Base-by-base conservation (phyloP, 2,888 invertebrate genomes). In the Ophioninae sp. region DNA sequence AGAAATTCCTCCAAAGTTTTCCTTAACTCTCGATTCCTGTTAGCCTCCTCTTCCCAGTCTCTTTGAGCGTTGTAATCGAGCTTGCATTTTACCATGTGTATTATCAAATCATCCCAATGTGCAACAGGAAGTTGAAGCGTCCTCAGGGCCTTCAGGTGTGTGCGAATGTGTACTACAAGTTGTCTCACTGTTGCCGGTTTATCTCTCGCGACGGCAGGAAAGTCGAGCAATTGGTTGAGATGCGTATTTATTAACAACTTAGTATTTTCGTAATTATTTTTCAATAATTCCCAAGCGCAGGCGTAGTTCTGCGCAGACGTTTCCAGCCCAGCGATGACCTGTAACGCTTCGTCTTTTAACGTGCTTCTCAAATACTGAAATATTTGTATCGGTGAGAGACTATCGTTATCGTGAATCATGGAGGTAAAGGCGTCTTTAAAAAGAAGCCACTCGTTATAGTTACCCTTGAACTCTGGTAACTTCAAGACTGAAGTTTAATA, bases 51-150 rank as follows among this genome's bases (percentile, higher is more conserved):
- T 67, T 88, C 86, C 87, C 87, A 88, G 10, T 87, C 86, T 9
- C 81, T 84, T 39, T 81, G 74, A 2, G 87, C 85, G 10, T 61
- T 20, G 22, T 41, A 78, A 63, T 89, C 87, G 65, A 88, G 71
- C 79, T 88, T 88, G 23, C 58, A 58, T 61, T 83, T 81, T 6
- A 86, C 59, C 2, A 88, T 22, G 59, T 87, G 87, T n/a, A 87
- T 83, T 9, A 88, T n/a, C 7, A 88, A 44, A 2, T 85, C 84
- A 63, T 88, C 88, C 87, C 88, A 88, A 8, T 82, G 22, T 0
- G 88, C 85, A 23, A 86, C 84, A 2, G 88, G 87, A 79, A 86
- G 83, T 6, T 83, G 79, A 1, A 89, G 68, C 3, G 86, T 81
- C 65, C 85, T 83, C 37, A 88, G 76, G 0, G 87, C 83, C 17